Evolutionary conservation across 2,113 vertebrate genomes (phyloP).

Genomic region (Paradoxurus hermaphroditus): DNA sequence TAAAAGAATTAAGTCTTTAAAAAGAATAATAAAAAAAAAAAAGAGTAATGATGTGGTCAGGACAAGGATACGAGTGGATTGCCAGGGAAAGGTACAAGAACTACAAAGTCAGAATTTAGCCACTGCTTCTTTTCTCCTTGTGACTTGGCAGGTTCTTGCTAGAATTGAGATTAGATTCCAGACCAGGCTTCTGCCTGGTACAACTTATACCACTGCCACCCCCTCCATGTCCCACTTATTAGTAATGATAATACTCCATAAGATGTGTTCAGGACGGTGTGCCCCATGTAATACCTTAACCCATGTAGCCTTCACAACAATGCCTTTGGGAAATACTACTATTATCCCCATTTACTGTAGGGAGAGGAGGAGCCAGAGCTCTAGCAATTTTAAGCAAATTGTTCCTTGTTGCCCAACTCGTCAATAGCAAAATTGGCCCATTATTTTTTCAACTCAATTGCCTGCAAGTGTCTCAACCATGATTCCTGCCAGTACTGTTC

Average conservation of each 20-base stretch:
- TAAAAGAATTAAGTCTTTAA: neutral
- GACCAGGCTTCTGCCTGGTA: neutral
- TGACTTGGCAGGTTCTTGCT: neutral
- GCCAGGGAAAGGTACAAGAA: neutral
- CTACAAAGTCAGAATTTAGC: too few species aligned
- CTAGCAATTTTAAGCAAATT: neutral
- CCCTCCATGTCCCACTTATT: neutral
- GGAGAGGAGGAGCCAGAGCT: neutral
- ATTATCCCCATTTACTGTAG: neutral
- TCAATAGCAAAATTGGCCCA: neutral
- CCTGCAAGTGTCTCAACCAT: neutral
- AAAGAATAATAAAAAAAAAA: neutral
- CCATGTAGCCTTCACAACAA: neutral
- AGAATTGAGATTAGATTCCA: too few species aligned
- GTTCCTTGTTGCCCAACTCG: neutral
- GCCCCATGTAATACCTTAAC: neutral
- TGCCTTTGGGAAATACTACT: neutral
- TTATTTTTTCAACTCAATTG: neutral
- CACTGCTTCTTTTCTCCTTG: neutral
- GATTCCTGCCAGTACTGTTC: neutral
- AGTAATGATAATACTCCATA: neutral
- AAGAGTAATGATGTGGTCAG: neutral
- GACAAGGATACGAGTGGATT: neutral
- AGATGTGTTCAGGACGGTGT: neutral
- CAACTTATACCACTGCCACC: fast-evolving